Conservation (phyloP, 2,797 vertebrate genomes). For the Chrysocyon brachyurus region DNA sequence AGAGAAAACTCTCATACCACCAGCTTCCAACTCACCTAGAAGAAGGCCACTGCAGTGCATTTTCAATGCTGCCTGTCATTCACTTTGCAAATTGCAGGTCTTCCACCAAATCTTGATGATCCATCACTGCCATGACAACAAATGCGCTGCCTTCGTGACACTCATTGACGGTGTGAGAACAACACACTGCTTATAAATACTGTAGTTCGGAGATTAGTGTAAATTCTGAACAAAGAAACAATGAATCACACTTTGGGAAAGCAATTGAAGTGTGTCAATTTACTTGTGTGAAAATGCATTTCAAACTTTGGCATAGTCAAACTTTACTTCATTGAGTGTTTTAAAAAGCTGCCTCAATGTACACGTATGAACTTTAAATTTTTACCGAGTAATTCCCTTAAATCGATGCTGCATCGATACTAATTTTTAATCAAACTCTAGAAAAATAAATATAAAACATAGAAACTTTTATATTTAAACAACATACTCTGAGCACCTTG, state of each 20-base stretch:
- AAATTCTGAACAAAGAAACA: constrained; percentile 50
- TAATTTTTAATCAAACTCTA: constrained; percentile 12
- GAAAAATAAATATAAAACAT: not conserved
- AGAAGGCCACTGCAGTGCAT: constrained; percentile 23
- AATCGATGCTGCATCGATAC: not conserved
- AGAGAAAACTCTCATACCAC: constrained; percentile 52
- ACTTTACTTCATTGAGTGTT: not conserved
- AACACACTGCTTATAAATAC: constrained; percentile 50
- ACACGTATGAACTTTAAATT: not conserved
- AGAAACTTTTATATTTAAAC: not conserved
- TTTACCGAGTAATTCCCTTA: not conserved
- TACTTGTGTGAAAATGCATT: not conserved
- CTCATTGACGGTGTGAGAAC: not conserved
- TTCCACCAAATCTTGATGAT: constrained; percentile 67
- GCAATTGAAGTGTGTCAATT: not conserved
- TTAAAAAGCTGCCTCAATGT: not conserved
- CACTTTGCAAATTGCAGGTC: constrained; percentile 74
- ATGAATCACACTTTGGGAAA: constrained; percentile 41
- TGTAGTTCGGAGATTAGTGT: not conserved
- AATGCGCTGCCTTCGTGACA: constrained; percentile 25
- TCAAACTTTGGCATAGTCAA: not conserved
- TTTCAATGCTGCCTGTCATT: constrained; percentile 72
- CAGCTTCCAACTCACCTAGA: constrained; percentile 50
- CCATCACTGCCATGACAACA: constrained; percentile 72
- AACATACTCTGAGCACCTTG: not conserved